phyloP scores from a whole-genome alignment of 2,888 invertebrate species.

The Tubulanus polymorphus region DNA sequence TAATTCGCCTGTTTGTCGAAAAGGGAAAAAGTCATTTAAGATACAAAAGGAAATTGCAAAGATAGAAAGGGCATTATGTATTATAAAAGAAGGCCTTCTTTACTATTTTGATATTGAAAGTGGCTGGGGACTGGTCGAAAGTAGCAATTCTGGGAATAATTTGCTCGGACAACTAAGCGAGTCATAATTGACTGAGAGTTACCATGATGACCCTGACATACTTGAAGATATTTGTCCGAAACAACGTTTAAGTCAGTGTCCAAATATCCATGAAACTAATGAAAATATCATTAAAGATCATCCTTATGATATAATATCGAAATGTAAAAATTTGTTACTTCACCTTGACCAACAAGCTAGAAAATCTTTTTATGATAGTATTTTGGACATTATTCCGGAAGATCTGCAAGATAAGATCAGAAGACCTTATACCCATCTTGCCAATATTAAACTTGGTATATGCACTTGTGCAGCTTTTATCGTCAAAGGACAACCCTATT shows the following conservation, averaged over 20 bases:
- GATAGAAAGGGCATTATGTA: neutral
- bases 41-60: neutral
- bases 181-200: neutral
- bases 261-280: too few relatives aligned
- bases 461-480: slow-evolving; percentile 8
- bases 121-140: too few relatives aligned
- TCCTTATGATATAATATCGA: neutral
- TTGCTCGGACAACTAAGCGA: neutral
- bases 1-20: too few relatives aligned
- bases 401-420: too few relatives aligned
- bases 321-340: slow-evolving; percentile 4
- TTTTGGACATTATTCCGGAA: too few relatives aligned
- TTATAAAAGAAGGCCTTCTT: neutral
- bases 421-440: too few relatives aligned
- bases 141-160: too few relatives aligned
- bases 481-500: slow-evolving; percentile 6
- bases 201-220: neutral
- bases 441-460: slow-evolving; percentile 5
- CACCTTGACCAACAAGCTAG: neutral
- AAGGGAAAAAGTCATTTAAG: too few relatives aligned
- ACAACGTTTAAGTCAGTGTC: neutral
- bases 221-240: neutral
- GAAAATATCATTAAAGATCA: neutral
- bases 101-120: neutral
- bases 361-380: neutral